Evolutionary conservation across 2,888 invertebrate genomes (phyloP), one percentile per base, ranked within the genome.

Genomic region (Maniola hyperantus): DNA sequence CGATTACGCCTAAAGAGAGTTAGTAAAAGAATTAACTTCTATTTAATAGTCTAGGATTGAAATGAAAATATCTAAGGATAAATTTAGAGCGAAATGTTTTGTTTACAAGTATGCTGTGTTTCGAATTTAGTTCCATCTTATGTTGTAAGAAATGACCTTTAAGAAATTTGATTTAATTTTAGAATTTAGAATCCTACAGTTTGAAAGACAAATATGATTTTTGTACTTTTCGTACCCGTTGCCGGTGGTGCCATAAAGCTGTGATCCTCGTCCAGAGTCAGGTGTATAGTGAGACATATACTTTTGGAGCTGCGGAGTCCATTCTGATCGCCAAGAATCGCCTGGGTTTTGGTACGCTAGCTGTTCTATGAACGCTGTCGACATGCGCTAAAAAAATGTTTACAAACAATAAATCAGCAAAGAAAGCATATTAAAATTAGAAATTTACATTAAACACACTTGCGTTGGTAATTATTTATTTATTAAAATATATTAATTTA

Each of bases 221-320:
- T 53, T 42, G 39, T 5, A 39, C 39, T 39, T 39, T 11, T 8
- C 91, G 74, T 93, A 92, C 72, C 83, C 85, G 75, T 90, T 88
- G 66, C 87, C 89, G 54, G 79, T 80, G 13, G 89, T 83, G 44
- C 92, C 92, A 70, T 92, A 93, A 65, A 85, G 85, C 73, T 93
- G 93, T 53, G 92, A 92, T 48, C 93, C 92, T 44, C 93, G 84
- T 13, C 93, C 93, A 0, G 93, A 93, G 74, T 93, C 93, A 0
- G 92, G 91, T 13, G 92, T 91, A 75, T 93, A 93, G 74, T 93
- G 92, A 75, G 92, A 92, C 91, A 91, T 92, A 64, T 92, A 89
- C 72, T 92, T 92, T 72, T 92, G 92, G 62, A 91, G 79, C 75
- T 93, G 92, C 10, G 93, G 93, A 53, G 92, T 92, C 93, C 93